Percentiles rank a stretch among this genome's conserved stretches.
Conservation (phyloP, 2,888 invertebrate genomes). For the Arrhopalites spinosus region DNA sequence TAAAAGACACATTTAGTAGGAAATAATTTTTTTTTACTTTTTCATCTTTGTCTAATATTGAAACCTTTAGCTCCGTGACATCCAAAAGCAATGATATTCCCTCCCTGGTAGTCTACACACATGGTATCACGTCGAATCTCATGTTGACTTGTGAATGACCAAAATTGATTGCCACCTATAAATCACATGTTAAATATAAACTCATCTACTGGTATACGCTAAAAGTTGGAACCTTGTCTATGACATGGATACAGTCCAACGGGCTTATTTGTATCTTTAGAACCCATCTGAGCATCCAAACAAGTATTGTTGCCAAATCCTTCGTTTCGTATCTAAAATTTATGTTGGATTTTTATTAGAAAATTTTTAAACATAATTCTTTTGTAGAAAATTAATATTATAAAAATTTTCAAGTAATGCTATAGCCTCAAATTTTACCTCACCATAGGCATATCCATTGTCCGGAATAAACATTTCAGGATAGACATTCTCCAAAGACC, state of each 20-base stretch:
- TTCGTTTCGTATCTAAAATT: constrained; percentile 77
- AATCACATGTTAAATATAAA: background rate
- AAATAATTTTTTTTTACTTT: too few relatives aligned
- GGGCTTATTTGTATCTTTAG: constrained; percentile 91
- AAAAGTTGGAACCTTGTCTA: constrained; percentile 79
- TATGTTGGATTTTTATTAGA: too few relatives aligned
- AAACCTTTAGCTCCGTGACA: constrained; percentile 86
- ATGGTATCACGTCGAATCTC: constrained; percentile 94
- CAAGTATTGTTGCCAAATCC: constrained; percentile 86
- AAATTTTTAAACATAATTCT: background rate
- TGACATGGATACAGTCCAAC: constrained; percentile 98
- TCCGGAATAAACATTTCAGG: constrained; percentile 99
- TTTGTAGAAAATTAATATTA: too few relatives aligned
- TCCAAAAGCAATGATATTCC: constrained; percentile 82
- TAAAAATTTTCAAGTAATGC: background rate
- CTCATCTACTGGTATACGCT: too few relatives aligned
- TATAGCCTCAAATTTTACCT: constrained; percentile 68
- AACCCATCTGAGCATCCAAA: constrained; percentile 93
- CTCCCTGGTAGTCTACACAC: constrained; percentile 94
- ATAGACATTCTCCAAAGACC: constrained; percentile 97
- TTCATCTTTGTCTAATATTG: too few relatives aligned
- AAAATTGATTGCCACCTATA: constrained; percentile 62
- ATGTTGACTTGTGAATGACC: constrained; percentile 78
- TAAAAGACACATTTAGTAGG: too few relatives aligned
- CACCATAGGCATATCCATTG: constrained; percentile 94